Evolutionary conservation across 2,888 invertebrate species (phyloP).

Genomic region (Antheraea assamensis): DNA sequence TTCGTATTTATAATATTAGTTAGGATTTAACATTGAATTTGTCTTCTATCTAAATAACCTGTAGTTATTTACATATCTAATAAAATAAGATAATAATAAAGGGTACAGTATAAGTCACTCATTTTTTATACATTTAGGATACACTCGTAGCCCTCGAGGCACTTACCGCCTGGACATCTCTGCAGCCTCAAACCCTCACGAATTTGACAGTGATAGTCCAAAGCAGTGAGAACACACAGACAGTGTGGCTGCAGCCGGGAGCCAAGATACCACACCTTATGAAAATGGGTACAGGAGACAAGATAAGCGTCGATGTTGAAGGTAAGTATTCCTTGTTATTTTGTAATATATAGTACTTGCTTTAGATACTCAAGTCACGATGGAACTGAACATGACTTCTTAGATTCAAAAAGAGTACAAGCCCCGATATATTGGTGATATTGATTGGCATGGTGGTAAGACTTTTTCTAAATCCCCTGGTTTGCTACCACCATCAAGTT

Average conservation of each 20-base stretch:
- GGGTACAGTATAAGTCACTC: not conserved
- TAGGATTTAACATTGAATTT: too few species aligned
- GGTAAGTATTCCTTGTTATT: conserved; percentile 39
- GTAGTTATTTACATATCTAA: too few species aligned
- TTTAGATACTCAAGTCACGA: not conserved
- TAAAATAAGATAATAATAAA: too few species aligned
- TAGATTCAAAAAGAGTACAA: not conserved
- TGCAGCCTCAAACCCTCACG: conserved; percentile 41
- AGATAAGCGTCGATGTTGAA: conserved; percentile 51
- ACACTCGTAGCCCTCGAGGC: conserved; percentile 83
- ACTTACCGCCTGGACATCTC: conserved; percentile 68
- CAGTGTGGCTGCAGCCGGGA: conserved; percentile 42
- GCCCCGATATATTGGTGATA: not conserved
- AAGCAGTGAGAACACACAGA: conserved; percentile 31
- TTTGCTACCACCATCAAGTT: too few species aligned
- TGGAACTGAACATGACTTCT: not conserved
- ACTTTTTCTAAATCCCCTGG: too few species aligned
- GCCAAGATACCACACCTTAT: conserved; percentile 52
- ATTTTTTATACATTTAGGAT: conserved; percentile 62
- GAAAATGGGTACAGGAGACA: conserved; percentile 42
- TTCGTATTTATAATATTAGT: too few species aligned
- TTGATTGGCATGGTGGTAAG: too few species aligned
- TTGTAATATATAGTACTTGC: not conserved
- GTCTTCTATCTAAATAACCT: too few species aligned
- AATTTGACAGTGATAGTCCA: conserved; percentile 58